Evolutionary conservation across 2,797 vertebrate genomes (phyloP).

Genomic region (Anguilla anguilla): DNA sequence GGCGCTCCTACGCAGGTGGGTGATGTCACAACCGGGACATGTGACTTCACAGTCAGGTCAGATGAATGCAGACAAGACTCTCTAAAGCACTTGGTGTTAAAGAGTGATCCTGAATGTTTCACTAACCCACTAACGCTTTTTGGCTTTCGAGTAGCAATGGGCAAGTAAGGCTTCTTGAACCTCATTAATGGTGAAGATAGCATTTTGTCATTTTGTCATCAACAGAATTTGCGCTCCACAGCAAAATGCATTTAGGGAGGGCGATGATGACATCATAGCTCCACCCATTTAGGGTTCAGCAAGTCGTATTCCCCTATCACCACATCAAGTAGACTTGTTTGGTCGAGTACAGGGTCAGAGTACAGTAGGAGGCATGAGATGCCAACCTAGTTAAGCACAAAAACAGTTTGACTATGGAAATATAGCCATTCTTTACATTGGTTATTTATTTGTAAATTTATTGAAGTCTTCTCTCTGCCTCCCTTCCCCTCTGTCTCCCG

Average conservation of each 20-base stretch:
- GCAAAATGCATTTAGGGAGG: background rate
- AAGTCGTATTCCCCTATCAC: background rate
- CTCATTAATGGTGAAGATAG: background rate
- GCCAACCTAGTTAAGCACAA: background rate
- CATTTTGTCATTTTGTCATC: background rate
- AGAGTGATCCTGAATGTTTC: background rate
- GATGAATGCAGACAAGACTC: background rate
- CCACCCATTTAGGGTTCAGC: background rate
- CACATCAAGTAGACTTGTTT: background rate
- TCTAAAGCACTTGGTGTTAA: background rate
- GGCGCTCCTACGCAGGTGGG: slow-evolving; percentile 64
- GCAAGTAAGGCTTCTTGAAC: background rate
- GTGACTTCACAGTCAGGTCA: background rate
- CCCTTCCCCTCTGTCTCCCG: background rate
- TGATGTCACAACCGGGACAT: background rate
- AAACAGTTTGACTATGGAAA: background rate
- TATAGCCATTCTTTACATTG: background rate
- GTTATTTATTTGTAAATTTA: background rate
- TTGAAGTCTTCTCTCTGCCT: background rate
- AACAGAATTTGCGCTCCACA: background rate
- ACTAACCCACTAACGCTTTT: background rate
- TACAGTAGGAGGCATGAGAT: background rate
- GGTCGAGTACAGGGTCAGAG: background rate
- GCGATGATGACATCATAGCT: background rate
- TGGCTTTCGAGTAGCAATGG: background rate